Evolutionary conservation across 2,888 invertebrate genomes (phyloP).

Genomic region (Euplagia quadripunctaria): DNA sequence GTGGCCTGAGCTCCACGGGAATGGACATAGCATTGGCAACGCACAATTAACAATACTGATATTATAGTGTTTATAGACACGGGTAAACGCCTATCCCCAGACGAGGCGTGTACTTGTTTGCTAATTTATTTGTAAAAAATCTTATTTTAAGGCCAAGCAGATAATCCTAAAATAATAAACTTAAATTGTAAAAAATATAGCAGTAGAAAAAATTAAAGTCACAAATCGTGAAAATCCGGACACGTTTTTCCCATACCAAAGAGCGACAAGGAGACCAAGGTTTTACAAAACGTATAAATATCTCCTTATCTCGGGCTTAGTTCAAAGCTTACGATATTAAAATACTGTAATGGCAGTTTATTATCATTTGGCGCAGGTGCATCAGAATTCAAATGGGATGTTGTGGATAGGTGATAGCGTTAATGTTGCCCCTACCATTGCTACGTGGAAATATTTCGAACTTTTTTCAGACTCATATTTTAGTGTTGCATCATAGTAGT

Average conservation of each 20-base stretch:
- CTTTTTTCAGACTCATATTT: background rate
- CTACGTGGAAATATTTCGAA: background rate
- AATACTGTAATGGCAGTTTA: constrained; percentile 52
- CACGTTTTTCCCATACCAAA: constrained; percentile 4
- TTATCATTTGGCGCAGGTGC: constrained; percentile 56
- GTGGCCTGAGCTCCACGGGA: too few species aligned
- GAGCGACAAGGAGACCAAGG: constrained; percentile 2
- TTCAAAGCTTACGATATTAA: constrained; percentile 38
- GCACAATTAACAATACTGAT: too few species aligned
- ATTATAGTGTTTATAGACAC: too few species aligned
- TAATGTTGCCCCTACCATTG: constrained; percentile 41
- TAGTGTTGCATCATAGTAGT: background rate
- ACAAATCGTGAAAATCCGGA: constrained; percentile 8
- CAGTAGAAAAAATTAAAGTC: constrained; percentile 1
- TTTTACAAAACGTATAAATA: constrained; percentile 21
- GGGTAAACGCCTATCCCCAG: too few species aligned
- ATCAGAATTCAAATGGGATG: constrained; percentile 56
- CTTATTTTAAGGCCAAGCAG: background rate
- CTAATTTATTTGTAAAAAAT: too few species aligned
- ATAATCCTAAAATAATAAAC: background rate
- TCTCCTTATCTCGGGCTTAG: constrained; percentile 17
- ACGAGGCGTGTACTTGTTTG: too few species aligned
- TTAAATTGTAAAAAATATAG: background rate
- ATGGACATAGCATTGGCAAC: too few species aligned
- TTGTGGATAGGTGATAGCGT: constrained; percentile 44